Percentiles rank a stretch among this genome's conserved stretches.
These are phyloP conservation scores for Diceros bicornis DNA, from an alignment of 2,797 vertebrate genomes.

Conservation along the genomic window DNA sequence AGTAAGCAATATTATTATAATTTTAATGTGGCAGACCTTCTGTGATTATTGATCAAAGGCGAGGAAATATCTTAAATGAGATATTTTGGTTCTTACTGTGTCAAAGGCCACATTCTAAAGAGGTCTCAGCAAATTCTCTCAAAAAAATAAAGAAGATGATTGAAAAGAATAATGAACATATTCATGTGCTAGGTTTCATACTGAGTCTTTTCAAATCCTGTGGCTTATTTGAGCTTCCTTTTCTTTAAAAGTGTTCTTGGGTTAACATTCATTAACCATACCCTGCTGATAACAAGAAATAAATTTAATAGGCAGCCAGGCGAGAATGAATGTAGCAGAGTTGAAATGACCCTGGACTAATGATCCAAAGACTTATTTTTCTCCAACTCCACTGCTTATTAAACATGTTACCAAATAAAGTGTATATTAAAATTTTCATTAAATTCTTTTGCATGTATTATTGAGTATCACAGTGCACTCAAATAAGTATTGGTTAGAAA, in stretches of 20 bases:
- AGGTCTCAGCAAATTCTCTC: constrained; percentile 43
- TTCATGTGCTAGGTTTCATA: constrained; percentile 50
- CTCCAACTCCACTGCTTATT: background rate
- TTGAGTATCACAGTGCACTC: background rate
- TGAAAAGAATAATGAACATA: constrained; percentile 68
- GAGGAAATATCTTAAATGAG: background rate
- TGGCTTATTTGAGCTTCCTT: constrained; percentile 4
- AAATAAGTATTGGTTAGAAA: background rate
- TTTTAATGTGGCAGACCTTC: constrained; percentile 31
- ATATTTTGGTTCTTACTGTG: background rate
- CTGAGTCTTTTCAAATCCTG: constrained; percentile 61
- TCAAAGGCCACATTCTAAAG: constrained; percentile 50
- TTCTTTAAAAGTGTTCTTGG: constrained; percentile 51
- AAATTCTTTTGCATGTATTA: background rate
- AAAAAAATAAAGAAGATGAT: constrained; percentile 39
- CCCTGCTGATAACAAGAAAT: constrained; percentile 62
- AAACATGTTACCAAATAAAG: constrained; percentile 50
- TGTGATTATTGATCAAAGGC: constrained; percentile 10
- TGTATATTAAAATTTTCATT: background rate
- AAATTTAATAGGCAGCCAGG: background rate
- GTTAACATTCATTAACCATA: constrained; percentile 76
- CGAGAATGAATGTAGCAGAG: background rate
- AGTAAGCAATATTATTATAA: constrained; percentile 1
- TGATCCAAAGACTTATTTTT: constrained; percentile 37
- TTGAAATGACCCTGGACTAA: constrained; percentile 10